A percentile compares a stretch with the other conserved stretches of the same genome.
Conservation (phyloP, 1,140 invertebrate genomes). For the Macrosteles quadrilineatus region DNA sequence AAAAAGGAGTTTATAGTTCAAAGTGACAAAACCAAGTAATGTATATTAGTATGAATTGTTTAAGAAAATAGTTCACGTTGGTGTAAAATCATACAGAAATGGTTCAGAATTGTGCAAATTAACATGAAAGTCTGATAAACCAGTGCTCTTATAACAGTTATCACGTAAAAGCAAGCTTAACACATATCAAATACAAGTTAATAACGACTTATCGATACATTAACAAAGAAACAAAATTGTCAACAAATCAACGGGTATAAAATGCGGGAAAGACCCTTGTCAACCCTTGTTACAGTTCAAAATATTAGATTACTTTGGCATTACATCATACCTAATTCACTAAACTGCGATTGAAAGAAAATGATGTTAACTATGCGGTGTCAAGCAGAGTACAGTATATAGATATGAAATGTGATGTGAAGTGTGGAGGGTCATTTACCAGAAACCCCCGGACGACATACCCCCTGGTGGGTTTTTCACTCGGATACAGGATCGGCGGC, state of each 20-base stretch:
- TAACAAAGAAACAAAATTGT: too few species aligned
- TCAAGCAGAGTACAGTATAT: not conserved
- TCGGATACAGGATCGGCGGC: constrained; percentile 40
- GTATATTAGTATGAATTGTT: not conserved
- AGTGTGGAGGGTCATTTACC: constrained; percentile 36
- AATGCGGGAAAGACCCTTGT: not conserved
- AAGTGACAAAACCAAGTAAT: too few species aligned
- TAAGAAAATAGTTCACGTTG: not conserved
- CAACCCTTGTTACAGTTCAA: not conserved
- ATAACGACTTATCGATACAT: too few species aligned
- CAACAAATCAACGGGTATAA: not conserved
- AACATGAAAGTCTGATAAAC: too few species aligned
- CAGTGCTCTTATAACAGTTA: too few species aligned
- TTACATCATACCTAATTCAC: not conserved
- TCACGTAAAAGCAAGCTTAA: too few species aligned
- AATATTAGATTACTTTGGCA: not conserved
- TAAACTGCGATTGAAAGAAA: not conserved
- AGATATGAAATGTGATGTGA: not conserved
- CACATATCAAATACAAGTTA: too few species aligned
- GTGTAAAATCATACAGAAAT: constrained; percentile 25
- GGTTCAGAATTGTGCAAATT: too few species aligned
- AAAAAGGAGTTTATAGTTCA: too few species aligned
- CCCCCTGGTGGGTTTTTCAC: constrained; percentile 45
- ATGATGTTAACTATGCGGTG: not conserved
- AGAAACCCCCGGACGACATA: constrained; percentile 43